These are phyloP conservation scores for Salmo trutta DNA, from an alignment of 2,797 vertebrate genomes.

Conservation along the genomic window DNA sequence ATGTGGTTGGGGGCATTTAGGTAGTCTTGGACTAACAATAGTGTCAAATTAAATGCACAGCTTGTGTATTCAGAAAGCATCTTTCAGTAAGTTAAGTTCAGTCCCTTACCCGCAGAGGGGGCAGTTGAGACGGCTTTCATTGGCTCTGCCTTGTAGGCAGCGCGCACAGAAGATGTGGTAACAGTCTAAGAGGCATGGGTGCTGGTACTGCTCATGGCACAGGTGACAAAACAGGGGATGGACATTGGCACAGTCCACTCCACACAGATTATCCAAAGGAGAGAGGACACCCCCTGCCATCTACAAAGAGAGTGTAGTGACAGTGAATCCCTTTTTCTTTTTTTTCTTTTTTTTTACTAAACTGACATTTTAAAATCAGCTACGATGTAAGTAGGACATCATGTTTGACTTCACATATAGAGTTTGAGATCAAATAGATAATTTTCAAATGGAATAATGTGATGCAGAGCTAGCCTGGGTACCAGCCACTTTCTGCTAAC, in stretches of 20 bases:
- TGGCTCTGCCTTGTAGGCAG: slow-evolving; percentile 82
- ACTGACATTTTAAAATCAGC: neutral
- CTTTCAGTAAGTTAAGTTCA: neutral
- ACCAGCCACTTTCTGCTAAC: neutral
- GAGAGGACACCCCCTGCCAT: slow-evolving; percentile 87
- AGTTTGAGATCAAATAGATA: neutral
- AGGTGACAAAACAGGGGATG: slow-evolving; percentile 89
- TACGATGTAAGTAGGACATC: neutral
- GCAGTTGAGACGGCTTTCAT: slow-evolving; percentile 81
- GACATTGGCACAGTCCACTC: slow-evolving; percentile 77
- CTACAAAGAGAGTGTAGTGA: slow-evolving; percentile 43
- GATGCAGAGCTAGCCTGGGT: too few relatives aligned
- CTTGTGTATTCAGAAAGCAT: neutral
- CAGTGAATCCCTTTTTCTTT: neutral
- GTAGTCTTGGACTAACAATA: too few relatives aligned
- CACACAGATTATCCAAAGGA: slow-evolving; percentile 72
- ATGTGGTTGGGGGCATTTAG: too few relatives aligned
- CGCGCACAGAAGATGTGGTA: slow-evolving; percentile 91
- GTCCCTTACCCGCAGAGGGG: slow-evolving; percentile 87
- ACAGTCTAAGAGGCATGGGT: slow-evolving; percentile 89
- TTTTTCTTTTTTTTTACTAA: neutral
- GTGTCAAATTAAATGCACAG: neutral
- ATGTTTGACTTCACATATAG: neutral
- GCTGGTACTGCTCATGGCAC: slow-evolving; percentile 86
- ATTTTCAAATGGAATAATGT: neutral